Evolutionary conservation across 2,113 vertebrate species (phyloP), one percentile per base, ranked within the genome.

Genomic region (Melanotaenia duboulayi): DNA sequence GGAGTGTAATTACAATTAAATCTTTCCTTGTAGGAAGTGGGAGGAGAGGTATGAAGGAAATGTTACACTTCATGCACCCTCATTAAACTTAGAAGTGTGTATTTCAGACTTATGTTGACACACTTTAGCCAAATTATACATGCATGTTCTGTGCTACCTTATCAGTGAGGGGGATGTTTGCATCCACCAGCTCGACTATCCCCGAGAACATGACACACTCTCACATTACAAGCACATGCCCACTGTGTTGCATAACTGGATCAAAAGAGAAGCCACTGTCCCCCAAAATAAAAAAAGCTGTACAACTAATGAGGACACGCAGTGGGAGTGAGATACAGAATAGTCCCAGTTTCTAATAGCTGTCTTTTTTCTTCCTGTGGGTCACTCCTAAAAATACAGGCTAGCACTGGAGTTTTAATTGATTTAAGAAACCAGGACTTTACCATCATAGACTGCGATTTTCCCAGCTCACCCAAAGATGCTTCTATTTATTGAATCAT

Each of bases 291-390:
- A 86, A 85, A 85, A 89, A 90, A 54, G 75, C 84, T 65, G 82
- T 69, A 63, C 65, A 23, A 73, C 81, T 89, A 92, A 93, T 92
- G 90, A 94, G 91, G 90, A 85, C 89, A 84, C 65, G 64, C 80
- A 76, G 85, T 87, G 78, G 83, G 86, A 88, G 76, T 76, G 82
- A 76, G 66, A 65, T 84, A 65, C 74, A 85, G 86, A 89, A 84
- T 81, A 91, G 91, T 84, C 90, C 92, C 80, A 89, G 88, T 89
- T 93, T 91, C 87, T 84, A 80, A 84, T 84, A 76, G 81, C 80
- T 71, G 74, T 76, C 84, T 78, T 77, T 78, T 77, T 49, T 83
- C 28, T 71, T 88, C 84, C 83, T 83, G 65, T 78, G 87, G 90
- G 87, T 90, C 82, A 84, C 52, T 78, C 65, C 82, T 85, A 92